phyloP scores from a whole-genome alignment of 2,113 vertebrate species.

The Patagioenas fasciata region DNA sequence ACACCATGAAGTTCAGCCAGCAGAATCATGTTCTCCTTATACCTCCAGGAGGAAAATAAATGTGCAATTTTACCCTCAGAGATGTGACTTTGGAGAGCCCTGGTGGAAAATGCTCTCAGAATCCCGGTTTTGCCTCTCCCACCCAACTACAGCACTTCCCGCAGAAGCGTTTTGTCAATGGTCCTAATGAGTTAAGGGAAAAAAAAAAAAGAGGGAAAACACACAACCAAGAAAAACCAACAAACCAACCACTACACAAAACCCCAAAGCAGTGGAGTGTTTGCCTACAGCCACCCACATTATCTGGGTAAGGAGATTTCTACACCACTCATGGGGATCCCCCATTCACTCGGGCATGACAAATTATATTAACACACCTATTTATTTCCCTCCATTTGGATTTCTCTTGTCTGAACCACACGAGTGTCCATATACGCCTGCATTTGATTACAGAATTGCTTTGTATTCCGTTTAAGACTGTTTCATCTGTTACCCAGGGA shows the following conservation, averaged over 20 bases:
- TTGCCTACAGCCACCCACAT: neutral
- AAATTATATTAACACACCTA: too few species aligned
- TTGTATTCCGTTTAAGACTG: neutral
- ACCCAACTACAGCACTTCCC: neutral
- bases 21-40: too few species aligned
- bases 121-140: neutral
- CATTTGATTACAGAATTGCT: neutral
- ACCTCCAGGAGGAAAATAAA: too few species aligned
- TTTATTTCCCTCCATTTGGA: neutral
- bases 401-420: neutral
- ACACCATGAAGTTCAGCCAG: too few species aligned
- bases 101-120: neutral
- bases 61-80: too few species aligned
- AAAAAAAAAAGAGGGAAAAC: too few species aligned
- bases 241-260: too few species aligned
- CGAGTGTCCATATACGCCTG: neutral
- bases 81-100: too few species aligned
- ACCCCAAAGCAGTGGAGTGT: accelerated
- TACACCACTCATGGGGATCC: too few species aligned
- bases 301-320: neutral
- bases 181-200: neutral
- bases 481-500: slow-evolving; percentile 24
- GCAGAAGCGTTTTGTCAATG: accelerated
- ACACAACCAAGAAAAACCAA: too few species aligned
- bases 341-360: too few species aligned